phyloP scores from a whole-genome alignment of 2,888 invertebrate species.

The Sarcophaga rosellei region DNA sequence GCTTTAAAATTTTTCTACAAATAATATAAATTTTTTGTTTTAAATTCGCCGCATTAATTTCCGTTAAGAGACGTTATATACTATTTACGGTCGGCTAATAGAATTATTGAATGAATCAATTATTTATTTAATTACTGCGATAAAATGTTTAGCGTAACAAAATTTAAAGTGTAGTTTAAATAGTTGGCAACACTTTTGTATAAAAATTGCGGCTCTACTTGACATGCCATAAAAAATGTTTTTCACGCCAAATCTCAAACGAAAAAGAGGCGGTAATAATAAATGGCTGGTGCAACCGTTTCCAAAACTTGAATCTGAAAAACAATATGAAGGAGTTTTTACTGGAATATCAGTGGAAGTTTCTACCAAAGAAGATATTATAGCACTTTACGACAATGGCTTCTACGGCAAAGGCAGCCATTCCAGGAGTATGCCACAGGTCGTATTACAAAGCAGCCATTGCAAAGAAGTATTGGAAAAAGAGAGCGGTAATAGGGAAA shows the following conservation, averaged over 20 bases:
- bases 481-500: constrained; percentile 81
- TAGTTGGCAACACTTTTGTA: not conserved
- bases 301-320: constrained; percentile 54
- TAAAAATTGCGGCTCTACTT: not conserved
- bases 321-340: constrained; percentile 84
- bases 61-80: too few species aligned
- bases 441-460: constrained; percentile 13
- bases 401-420: constrained; percentile 89
- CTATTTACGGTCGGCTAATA: too few species aligned
- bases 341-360: constrained; percentile 87
- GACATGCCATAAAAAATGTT: constrained; percentile 50
- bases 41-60: not conserved
- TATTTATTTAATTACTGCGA: too few species aligned
- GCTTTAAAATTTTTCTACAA: not conserved
- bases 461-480: not conserved
- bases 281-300: constrained; percentile 60
- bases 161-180: not conserved
- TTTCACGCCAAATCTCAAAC: constrained; percentile 71
- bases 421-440: constrained; percentile 81
- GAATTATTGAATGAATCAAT: too few species aligned
- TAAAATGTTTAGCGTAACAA: too few species aligned
- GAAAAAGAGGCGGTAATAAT: constrained; percentile 67
- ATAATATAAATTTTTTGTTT: not conserved
- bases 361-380: constrained; percentile 83
- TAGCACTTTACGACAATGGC: constrained; percentile 86